These are phyloP conservation scores for Vanessa atalanta DNA, from an alignment of 1,140 invertebrate species.

Conservation along the genomic window DNA sequence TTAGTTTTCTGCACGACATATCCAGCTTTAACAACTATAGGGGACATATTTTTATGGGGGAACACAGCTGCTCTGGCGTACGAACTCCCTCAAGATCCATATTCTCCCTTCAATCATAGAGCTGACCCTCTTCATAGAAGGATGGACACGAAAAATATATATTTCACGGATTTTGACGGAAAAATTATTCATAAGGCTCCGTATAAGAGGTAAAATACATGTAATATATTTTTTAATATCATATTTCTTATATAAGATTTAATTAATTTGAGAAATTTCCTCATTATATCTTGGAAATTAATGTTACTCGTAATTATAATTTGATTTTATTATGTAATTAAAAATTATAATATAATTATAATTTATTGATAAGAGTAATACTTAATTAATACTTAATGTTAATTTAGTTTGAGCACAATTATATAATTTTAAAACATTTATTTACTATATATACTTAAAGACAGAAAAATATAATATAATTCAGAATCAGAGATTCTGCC, in stretches of 20 bases:
- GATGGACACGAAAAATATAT: conserved; percentile 65
- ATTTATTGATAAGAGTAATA: no score
- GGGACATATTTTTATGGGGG: conserved; percentile 84
- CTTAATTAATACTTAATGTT: no score
- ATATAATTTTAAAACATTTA: no score
- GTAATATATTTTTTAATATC: neutral
- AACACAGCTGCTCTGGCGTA: conserved; percentile 87
- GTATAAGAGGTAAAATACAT: conserved; percentile 56
- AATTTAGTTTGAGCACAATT: no score
- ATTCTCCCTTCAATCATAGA: conserved; percentile 69
- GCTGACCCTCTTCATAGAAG: conserved; percentile 76
- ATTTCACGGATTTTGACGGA: conserved; percentile 66
- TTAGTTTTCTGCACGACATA: conserved; percentile 85
- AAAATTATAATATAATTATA: no score
- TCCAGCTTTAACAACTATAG: conserved; percentile 79
- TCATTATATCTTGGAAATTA: no score
- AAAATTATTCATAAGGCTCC: conserved; percentile 59
- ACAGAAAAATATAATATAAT: no score
- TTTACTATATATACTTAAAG: no score
- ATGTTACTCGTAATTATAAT: no score
- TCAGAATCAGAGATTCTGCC: no score
- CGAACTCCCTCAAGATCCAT: conserved; percentile 85
- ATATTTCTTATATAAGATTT: neutral
- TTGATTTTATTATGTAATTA: no score
- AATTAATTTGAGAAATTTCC: no score